Evolutionary conservation across 2,113 vertebrate species (phyloP).

Genomic region (Seriola quinqueradiata): DNA sequence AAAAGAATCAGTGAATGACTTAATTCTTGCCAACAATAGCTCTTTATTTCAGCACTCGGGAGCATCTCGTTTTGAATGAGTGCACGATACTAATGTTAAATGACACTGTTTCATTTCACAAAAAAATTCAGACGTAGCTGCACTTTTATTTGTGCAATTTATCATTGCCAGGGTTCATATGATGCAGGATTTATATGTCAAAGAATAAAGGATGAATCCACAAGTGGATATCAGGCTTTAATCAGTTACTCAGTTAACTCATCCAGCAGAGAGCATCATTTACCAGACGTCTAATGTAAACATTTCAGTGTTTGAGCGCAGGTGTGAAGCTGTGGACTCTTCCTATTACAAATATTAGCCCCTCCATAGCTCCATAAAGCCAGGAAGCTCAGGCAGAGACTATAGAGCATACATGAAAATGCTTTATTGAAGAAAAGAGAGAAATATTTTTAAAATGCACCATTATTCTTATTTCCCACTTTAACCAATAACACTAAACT

Average conservation of each 20-base stretch:
- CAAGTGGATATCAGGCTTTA: not conserved
- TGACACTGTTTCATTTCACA: slow-evolving; percentile 12
- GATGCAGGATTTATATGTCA: not conserved
- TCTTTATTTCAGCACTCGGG: slow-evolving; percentile 18
- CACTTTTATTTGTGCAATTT: not conserved
- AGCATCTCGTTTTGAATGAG: slow-evolving; percentile 30
- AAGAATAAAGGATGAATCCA: not conserved
- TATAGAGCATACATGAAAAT: not conserved
- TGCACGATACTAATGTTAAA: not conserved
- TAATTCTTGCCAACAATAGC: slow-evolving; percentile 41
- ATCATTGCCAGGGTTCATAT: slow-evolving; percentile 1
- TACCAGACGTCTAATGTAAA: too few relatives aligned
- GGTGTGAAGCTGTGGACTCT: too few relatives aligned
- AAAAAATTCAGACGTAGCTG: not conserved
- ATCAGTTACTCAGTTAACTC: not conserved
- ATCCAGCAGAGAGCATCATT: not conserved
- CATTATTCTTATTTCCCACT: too few relatives aligned
- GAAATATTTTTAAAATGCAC: too few relatives aligned
- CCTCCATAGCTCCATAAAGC: not conserved
- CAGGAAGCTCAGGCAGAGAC: not conserved
- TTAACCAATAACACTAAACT: not conserved
- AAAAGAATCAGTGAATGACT: slow-evolving; percentile 52
- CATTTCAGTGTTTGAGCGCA: too few relatives aligned
- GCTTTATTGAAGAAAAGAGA: too few relatives aligned
- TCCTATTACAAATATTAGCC: too few relatives aligned